Evolutionary conservation across 23 tunicate genomes (phyloP).

Genomic region (Styela plicata): DNA sequence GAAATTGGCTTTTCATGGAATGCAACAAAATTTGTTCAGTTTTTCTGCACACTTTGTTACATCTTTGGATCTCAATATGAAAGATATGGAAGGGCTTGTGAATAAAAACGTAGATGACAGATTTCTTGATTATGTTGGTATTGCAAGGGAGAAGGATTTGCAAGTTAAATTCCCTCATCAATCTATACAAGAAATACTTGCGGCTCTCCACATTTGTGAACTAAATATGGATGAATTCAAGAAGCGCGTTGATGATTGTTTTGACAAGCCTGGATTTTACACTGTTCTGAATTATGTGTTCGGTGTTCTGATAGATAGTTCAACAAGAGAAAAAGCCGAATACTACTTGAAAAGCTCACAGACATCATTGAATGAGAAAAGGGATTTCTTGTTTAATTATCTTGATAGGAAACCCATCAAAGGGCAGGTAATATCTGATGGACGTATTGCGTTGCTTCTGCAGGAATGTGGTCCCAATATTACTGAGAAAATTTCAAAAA

Average conservation of each 20-base stretch:
- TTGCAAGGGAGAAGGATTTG: not conserved
- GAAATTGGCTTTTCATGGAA: conserved; percentile 1
- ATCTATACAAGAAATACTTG: not conserved
- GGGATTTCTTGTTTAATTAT: not conserved
- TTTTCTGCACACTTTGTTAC: not conserved
- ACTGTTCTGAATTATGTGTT: not conserved
- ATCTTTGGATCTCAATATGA: not conserved
- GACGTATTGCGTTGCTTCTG: not conserved
- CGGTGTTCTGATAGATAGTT: not conserved
- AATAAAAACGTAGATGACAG: not conserved
- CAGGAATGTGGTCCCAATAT: not conserved
- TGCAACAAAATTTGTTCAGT: not conserved
- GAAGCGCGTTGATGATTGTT: not conserved
- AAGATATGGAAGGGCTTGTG: not conserved
- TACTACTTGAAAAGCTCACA: not conserved
- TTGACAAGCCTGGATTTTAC: not conserved
- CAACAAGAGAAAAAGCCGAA: not conserved
- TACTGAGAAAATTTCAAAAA: not conserved
- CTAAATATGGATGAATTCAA: not conserved
- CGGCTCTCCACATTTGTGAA: not conserved
- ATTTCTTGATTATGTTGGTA: not conserved
- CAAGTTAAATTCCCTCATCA: not conserved
- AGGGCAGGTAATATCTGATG: not conserved
- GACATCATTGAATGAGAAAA: too few species aligned
- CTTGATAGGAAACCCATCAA: not conserved